A percentile compares a stretch with the other conserved stretches of the same genome.
Evolutionary conservation across 2,888 invertebrate species (phyloP).

Genomic region (Abscondita cerata): DNA sequence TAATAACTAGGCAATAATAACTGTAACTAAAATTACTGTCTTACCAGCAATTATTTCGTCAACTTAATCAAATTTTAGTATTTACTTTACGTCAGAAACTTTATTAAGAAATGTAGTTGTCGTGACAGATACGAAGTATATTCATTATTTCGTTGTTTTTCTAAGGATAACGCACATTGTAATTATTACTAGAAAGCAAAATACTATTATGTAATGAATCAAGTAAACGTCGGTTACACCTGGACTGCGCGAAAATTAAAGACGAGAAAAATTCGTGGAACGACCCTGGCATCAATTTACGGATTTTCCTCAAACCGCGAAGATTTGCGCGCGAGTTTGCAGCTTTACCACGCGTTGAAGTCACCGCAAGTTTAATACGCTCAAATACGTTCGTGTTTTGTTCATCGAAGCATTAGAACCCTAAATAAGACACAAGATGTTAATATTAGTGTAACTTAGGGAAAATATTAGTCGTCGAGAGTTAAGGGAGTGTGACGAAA

Average conservation of each 20-base stretch:
- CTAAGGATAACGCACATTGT: slow-evolving; percentile 8
- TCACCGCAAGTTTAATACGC: not conserved
- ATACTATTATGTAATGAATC: slow-evolving; percentile 17
- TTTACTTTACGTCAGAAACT: slow-evolving; percentile 13
- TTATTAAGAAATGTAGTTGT: slow-evolving; percentile 10
- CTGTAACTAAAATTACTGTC: slow-evolving; percentile 32
- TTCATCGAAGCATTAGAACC: slow-evolving; percentile 8
- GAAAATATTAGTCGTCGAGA: slow-evolving; percentile 24
- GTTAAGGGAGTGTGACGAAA: slow-evolving; percentile 34
- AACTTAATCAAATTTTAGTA: slow-evolving; percentile 21
- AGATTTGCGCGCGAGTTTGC: not conserved
- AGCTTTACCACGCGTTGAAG: slow-evolving; percentile 7
- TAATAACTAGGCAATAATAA: slow-evolving; percentile 32
- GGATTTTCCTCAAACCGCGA: not conserved
- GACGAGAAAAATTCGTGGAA: slow-evolving; percentile 14
- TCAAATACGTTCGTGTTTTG: not conserved
- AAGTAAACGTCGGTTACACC: slow-evolving; percentile 18
- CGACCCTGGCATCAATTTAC: slow-evolving; percentile 32
- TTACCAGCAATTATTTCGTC: slow-evolving; percentile 18
- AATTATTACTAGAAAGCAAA: slow-evolving; percentile 28
- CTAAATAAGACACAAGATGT: slow-evolving; percentile 23
- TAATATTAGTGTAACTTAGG: slow-evolving; percentile 20
- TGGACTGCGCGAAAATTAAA: slow-evolving; percentile 21
- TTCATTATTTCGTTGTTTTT: slow-evolving; percentile 22
- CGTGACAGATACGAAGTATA: slow-evolving; percentile 13